Evolutionary conservation across 2,113 vertebrate genomes (phyloP).

Genomic region (Mobula birostris): DNA sequence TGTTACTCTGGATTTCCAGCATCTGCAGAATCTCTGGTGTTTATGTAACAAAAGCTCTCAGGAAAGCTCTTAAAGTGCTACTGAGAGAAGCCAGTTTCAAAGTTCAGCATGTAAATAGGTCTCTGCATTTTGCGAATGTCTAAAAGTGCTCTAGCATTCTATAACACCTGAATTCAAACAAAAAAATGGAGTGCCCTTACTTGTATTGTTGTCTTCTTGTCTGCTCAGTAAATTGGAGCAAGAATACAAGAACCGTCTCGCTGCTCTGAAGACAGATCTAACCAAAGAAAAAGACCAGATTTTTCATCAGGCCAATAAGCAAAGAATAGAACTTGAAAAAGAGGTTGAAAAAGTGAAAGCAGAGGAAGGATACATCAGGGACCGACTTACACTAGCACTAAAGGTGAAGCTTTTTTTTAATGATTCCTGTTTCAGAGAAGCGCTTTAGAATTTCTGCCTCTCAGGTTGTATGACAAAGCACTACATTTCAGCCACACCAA

Average conservation of each 20-base stretch:
- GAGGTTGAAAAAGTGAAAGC: conserved; percentile 74
- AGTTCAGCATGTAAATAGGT: background rate
- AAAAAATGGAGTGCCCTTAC: background rate
- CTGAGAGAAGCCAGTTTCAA: background rate
- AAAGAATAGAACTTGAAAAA: conserved; percentile 71
- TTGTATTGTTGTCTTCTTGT: background rate
- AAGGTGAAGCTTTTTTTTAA: conserved; percentile 60
- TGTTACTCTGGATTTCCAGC: too few species aligned
- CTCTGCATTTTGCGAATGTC: background rate
- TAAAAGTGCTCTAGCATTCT: background rate
- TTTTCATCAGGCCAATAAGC: conserved; percentile 72
- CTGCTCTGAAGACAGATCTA: conserved; percentile 62
- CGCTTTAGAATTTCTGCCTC: background rate
- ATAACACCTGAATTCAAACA: background rate
- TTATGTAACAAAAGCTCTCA: background rate
- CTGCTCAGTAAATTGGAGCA: conserved; percentile 77
- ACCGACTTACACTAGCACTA: conserved; percentile 73
- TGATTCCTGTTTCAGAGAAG: background rate
- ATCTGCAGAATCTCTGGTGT: too few species aligned
- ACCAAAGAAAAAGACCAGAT: conserved; percentile 75
- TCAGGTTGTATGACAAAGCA: background rate
- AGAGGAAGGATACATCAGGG: conserved; percentile 72
- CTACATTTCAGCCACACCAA: background rate
- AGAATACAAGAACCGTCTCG: conserved; percentile 74
- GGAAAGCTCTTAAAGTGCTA: background rate